A percentile compares a stretch with the other conserved stretches of the same genome.
Evolutionary conservation across 2,797 vertebrate species (phyloP).

Genomic region (Falco biarmicus): DNA sequence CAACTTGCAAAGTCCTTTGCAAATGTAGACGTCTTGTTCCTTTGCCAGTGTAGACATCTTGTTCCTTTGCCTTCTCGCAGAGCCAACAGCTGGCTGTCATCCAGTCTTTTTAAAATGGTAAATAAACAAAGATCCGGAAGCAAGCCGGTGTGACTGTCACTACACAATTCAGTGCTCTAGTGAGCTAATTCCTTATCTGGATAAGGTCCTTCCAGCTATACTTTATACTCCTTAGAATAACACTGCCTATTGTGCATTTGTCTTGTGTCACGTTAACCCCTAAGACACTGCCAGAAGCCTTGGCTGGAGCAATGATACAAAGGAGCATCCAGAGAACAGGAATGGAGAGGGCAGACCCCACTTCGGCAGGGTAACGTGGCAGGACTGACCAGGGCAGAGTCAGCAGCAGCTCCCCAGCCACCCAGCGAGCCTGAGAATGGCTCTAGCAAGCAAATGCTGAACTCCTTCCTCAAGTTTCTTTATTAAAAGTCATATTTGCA

Average conservation of each 20-base stretch:
- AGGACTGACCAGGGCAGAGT: neutral
- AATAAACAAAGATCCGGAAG: neutral
- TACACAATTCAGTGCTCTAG: neutral
- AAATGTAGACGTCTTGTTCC: neutral
- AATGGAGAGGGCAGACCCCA: too few relatives aligned
- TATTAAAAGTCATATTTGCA: neutral
- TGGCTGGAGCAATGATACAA: neutral
- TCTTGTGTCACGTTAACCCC: neutral
- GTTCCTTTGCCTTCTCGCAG: neutral
- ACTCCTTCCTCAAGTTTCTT: neutral
- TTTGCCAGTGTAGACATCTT: neutral
- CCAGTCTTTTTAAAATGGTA: neutral
- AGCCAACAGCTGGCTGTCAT: neutral
- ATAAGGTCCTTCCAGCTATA: neutral
- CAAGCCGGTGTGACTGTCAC: neutral
- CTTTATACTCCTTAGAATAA: neutral
- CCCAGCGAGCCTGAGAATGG: accelerated
- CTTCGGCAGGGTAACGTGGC: neutral
- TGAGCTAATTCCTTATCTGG: neutral
- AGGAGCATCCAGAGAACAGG: neutral
- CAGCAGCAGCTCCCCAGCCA: neutral
- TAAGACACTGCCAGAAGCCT: neutral
- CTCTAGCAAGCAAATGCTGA: neutral
- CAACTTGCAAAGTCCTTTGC: neutral
- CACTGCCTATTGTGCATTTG: neutral